A percentile compares a stretch with the other conserved stretches of the same genome.
phyloP scores from a whole-genome alignment of 2,797 vertebrate genomes.

The Gymnodraco acuticeps region DNA sequence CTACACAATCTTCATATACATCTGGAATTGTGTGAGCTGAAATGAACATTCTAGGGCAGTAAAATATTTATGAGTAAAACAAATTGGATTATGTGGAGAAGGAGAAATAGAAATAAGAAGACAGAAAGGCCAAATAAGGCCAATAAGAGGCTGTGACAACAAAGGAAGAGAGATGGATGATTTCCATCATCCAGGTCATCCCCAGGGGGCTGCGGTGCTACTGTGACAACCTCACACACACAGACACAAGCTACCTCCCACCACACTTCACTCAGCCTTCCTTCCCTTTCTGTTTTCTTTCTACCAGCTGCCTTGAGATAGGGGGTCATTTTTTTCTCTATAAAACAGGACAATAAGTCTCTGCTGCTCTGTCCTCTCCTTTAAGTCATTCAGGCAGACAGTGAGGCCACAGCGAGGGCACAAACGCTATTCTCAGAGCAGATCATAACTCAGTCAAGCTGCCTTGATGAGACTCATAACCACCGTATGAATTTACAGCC shows the following conservation, averaged over 20 bases:
- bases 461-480: slow-evolving; percentile 58
- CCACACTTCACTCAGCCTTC: slow-evolving; percentile 14
- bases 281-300: slow-evolving; percentile 20
- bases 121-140: slow-evolving; percentile 6
- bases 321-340: background rate
- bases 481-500: slow-evolving; percentile 50
- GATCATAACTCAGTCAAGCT: slow-evolving; percentile 52
- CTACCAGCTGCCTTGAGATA: slow-evolving; percentile 23
- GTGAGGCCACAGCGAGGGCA: slow-evolving; percentile 34
- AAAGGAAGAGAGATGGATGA: slow-evolving; percentile 39
- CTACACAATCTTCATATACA: background rate
- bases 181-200: slow-evolving; percentile 52
- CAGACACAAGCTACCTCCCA: background rate
- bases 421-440: slow-evolving; percentile 35
- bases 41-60: slow-evolving; percentile 15
- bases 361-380: slow-evolving; percentile 19
- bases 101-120: background rate
- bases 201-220: slow-evolving; percentile 25
- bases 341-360: slow-evolving; percentile 30
- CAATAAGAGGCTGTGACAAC: slow-evolving; percentile 21
- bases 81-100: slow-evolving; percentile 1
- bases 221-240: slow-evolving; percentile 36
- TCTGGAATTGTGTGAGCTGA: background rate
- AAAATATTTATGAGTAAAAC: background rate
- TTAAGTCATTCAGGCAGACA: slow-evolving; percentile 25